Conservation (phyloP, 1,140 invertebrate species). For the Bombus waltoni region DNA sequence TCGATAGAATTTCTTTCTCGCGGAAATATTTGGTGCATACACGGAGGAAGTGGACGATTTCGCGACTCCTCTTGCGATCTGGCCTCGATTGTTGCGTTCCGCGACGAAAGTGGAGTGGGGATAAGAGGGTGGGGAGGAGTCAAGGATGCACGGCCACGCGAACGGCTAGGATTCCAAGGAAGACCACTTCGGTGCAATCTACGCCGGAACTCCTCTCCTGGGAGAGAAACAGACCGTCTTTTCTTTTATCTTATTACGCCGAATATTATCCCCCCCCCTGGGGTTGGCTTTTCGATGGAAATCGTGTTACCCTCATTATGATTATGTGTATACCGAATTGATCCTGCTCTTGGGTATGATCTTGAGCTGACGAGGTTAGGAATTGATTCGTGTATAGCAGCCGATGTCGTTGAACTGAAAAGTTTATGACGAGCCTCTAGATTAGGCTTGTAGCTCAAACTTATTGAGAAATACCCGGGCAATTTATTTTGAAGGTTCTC, state of each 20-base stretch:
- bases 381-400: background rate
- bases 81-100: slow-evolving; percentile 31
- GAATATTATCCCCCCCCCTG: slow-evolving; percentile 11
- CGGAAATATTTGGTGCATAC: slow-evolving; percentile 11
- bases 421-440: no score
- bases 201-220: slow-evolving; percentile 56
- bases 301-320: background rate
- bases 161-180: slow-evolving; percentile 71
- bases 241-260: slow-evolving; percentile 67
- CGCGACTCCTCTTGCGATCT: slow-evolving; percentile 3
- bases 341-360: background rate
- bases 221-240: slow-evolving; percentile 34
- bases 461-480: no score
- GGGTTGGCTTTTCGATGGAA: slow-evolving; percentile 25
- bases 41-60: slow-evolving; percentile 12
- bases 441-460: no score
- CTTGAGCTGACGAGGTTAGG: background rate
- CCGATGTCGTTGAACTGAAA: no score
- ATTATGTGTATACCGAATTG: background rate
- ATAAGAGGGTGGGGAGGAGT: slow-evolving; percentile 1
- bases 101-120: background rate
- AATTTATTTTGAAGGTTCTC: no score
- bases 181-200: slow-evolving; percentile 76
- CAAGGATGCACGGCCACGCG: slow-evolving; percentile 34
- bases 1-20: background rate